These are phyloP conservation scores for Myopa testacea DNA, from an alignment of 2,888 invertebrate genomes.

Conservation along the genomic window DNA sequence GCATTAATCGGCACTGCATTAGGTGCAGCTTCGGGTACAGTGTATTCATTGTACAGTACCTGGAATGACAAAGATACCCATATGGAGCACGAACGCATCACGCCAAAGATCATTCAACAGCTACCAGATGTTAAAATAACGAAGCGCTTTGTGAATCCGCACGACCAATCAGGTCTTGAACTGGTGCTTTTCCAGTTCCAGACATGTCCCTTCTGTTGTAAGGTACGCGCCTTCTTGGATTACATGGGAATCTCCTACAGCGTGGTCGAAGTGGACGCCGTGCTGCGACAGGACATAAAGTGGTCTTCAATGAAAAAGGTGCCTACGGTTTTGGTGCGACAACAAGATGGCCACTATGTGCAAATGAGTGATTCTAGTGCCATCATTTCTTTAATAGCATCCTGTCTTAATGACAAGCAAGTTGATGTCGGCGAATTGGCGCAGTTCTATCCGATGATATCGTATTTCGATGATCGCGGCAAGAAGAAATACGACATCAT, in stretches of 20 bases:
- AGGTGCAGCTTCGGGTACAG: constrained; percentile 72
- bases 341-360: constrained; percentile 78
- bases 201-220: constrained; percentile 98
- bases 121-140: constrained; percentile 71
- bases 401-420: constrained; percentile 75
- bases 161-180: constrained; percentile 78
- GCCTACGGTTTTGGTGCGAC: constrained; percentile 85
- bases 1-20: constrained; percentile 73
- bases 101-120: constrained; percentile 65
- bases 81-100: constrained; percentile 65
- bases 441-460: constrained; percentile 81
- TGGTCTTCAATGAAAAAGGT: constrained; percentile 97
- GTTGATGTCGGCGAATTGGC: constrained; percentile 77
- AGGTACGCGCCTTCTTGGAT: constrained; percentile 88
- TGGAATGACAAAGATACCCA: constrained; percentile 59
- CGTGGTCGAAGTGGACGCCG: constrained; percentile 97
- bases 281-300: constrained; percentile 88
- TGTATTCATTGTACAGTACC: constrained; percentile 66
- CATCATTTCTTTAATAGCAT: constrained; percentile 89
- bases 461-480: constrained; percentile 77
- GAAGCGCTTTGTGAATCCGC: constrained; percentile 75
- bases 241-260: constrained; percentile 94
- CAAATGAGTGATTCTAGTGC: constrained; percentile 94
- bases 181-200: constrained; percentile 95
- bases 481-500: constrained; percentile 79